Evolutionary conservation across 2,888 invertebrate species (phyloP).

Genomic region (Heliconius aoede): DNA sequence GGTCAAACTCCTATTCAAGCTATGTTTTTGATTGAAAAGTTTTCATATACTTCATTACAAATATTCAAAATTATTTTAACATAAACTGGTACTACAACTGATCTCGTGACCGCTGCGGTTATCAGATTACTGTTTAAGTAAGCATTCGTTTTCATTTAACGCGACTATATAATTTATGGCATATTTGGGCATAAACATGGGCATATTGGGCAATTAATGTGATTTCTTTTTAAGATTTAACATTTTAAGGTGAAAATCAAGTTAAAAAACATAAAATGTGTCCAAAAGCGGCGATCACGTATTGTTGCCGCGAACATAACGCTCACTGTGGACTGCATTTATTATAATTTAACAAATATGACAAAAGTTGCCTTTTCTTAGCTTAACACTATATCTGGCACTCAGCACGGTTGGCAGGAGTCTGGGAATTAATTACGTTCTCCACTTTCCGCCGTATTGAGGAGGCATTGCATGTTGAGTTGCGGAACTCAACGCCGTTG

Average conservation of each 20-base stretch:
- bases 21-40: not conserved
- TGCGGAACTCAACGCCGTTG: too few relatives aligned
- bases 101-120: conserved; percentile 9
- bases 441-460: too few relatives aligned
- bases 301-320: conserved; percentile 60
- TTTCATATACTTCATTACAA: not conserved
- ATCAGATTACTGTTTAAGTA: conserved; percentile 33
- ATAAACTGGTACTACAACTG: not conserved
- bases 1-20: too few relatives aligned
- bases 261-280: conserved; percentile 61
- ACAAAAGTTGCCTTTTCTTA: too few relatives aligned
- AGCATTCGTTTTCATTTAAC: conserved; percentile 32
- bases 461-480: too few relatives aligned
- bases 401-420: too few relatives aligned
- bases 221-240: conserved; percentile 58
- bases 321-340: too few relatives aligned
- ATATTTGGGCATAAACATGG: conserved; percentile 63
- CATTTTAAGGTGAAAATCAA: conserved; percentile 63
- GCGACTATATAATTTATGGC: conserved; percentile 44
- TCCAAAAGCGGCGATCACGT: conserved; percentile 74
- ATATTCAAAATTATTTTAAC: conserved; percentile 14
- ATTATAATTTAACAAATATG: too few relatives aligned
- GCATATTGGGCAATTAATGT: conserved; percentile 63
- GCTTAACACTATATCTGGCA: too few relatives aligned
- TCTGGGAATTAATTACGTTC: too few relatives aligned